A percentile compares a stretch with the other conserved stretches of the same genome.
Conservation (phyloP, 2,888 invertebrate species). For the Caenorhabditis doughertyi region DNA sequence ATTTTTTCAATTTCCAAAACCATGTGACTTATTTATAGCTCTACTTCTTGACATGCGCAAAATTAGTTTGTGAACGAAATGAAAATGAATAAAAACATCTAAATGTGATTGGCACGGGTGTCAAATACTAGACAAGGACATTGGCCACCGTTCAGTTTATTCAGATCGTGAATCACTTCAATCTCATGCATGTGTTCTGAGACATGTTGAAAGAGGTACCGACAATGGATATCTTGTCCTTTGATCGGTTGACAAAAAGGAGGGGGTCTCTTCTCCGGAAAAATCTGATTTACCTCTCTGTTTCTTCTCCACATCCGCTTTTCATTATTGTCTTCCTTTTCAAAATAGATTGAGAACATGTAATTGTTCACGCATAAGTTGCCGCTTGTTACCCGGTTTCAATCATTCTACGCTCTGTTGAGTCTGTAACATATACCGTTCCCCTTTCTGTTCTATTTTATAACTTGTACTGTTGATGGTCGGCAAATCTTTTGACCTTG, state of each 20-base stretch:
- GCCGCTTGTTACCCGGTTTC: constrained; percentile 62
- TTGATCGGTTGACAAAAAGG: constrained; percentile 39
- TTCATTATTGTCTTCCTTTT: constrained; percentile 15
- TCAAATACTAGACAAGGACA: not conserved
- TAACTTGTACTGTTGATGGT: constrained; percentile 20
- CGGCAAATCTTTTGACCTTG: constrained; percentile 57
- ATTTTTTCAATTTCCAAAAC: constrained; percentile 7
- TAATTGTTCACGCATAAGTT: constrained; percentile 58
- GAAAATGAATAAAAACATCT: constrained; percentile 15
- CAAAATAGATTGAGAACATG: constrained; percentile 43
- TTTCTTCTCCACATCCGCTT: constrained; percentile 28
- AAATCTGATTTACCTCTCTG: constrained; percentile 57
- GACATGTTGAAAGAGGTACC: constrained; percentile 55
- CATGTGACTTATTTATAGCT: not conserved
- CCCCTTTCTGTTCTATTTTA: constrained; percentile 5
- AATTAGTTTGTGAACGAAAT: constrained; percentile 14
- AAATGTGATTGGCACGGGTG: not conserved
- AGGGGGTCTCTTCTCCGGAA: constrained; percentile 39
- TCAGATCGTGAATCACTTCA: constrained; percentile 45
- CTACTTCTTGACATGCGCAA: constrained; percentile 17
- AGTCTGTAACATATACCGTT: constrained; percentile 48
- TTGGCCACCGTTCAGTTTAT: constrained; percentile 16
- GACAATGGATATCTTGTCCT: constrained; percentile 49
- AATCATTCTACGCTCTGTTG: constrained; percentile 58
- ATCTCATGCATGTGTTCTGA: constrained; percentile 42